Evolutionary conservation across 2,888 invertebrate genomes (phyloP).

Genomic region (Drosophila borborema): DNA sequence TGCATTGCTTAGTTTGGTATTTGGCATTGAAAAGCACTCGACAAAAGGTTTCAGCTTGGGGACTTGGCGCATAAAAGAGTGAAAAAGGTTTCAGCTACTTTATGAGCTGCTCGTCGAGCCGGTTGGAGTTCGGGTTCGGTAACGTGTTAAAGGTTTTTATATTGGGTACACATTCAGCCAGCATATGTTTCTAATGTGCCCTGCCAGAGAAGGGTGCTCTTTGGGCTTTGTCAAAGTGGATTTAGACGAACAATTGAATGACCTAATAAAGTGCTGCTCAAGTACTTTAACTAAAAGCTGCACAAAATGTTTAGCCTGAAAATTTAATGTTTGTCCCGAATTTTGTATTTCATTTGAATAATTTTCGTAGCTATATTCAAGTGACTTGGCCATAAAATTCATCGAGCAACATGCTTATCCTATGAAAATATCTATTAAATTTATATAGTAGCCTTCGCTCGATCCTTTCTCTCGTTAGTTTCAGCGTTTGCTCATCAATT

Average conservation of each 20-base stretch:
- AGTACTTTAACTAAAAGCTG: conserved; percentile 8
- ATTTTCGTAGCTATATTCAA: not conserved
- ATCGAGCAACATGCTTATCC: not conserved
- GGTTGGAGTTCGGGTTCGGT: not conserved
- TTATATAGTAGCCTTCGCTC: not conserved
- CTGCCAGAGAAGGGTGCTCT: conserved; percentile 17
- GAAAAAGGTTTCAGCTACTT: conserved; percentile 50
- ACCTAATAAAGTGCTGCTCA: conserved; percentile 8
- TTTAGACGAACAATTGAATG: conserved; percentile 37
- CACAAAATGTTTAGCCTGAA: not conserved
- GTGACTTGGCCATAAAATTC: not conserved
- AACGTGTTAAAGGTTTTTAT: conserved; percentile 10
- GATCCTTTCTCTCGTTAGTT: conserved; percentile 6
- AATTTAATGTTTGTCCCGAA: not conserved
- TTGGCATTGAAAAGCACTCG: conserved; percentile 65
- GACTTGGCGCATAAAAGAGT: conserved; percentile 28
- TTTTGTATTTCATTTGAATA: not conserved
- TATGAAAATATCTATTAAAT: not conserved
- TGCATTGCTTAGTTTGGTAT: conserved; percentile 53
- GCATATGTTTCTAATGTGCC: conserved; percentile 66
- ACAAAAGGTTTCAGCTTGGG: conserved; percentile 54
- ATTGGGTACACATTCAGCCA: conserved; percentile 17
- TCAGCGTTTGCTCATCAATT: conserved; percentile 21
- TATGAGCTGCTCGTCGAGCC: conserved; percentile 30
- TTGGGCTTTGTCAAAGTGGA: conserved; percentile 35